Evolutionary conservation across 2,888 invertebrate species (phyloP).

Genomic region (Osedax frankpressi): DNA sequence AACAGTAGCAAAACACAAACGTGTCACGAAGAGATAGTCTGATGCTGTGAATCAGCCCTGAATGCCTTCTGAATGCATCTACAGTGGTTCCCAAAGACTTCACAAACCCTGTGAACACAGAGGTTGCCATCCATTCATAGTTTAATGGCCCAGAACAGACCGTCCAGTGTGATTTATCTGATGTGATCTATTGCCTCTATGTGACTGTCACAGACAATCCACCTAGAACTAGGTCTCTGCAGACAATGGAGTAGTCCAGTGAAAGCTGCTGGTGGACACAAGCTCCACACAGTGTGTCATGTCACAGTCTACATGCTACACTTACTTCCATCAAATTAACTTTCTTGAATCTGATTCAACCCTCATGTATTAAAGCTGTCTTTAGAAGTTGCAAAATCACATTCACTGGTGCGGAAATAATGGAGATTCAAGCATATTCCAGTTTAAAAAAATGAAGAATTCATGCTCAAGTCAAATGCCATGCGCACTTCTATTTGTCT

Average conservation of each 20-base stretch:
- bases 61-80: not conserved
- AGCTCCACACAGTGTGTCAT: not conserved
- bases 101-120: not conserved
- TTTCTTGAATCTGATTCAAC: not conserved
- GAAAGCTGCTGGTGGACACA: not conserved
- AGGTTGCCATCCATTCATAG: slow-evolving; percentile 3
- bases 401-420: not conserved
- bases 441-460: not conserved
- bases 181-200: not conserved
- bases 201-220: not conserved
- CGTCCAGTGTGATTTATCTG: not conserved
- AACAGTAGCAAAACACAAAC: slow-evolving; percentile 9
- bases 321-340: not conserved
- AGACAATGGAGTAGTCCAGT: slow-evolving; percentile 4
- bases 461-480: not conserved
- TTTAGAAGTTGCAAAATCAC: not conserved
- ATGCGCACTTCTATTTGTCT: not conserved
- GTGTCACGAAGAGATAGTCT: not conserved
- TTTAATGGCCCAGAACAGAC: slow-evolving; percentile 12
- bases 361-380: slow-evolving; percentile 4
- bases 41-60: not conserved
- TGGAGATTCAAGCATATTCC: not conserved
- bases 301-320: not conserved
- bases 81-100: not conserved
- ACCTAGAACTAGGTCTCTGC: not conserved